Percentiles rank a stretch among this genome's conserved stretches.
Evolutionary conservation across 2,797 vertebrate species (phyloP).

Genomic region (Orientallactaga sibirica): DNA sequence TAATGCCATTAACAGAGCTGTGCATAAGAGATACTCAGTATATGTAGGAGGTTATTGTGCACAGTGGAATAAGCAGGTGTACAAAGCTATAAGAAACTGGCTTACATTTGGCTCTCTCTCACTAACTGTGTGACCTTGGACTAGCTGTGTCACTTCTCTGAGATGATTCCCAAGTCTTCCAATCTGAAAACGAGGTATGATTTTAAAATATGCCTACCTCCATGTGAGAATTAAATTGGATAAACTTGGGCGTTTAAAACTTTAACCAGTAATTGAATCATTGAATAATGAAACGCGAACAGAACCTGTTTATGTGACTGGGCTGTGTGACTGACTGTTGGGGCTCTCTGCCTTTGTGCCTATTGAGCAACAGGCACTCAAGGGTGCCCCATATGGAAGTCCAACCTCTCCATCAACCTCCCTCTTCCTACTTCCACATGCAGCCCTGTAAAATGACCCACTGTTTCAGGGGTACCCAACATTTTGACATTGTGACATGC

Average conservation of each 20-base stretch:
- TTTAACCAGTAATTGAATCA: slow-evolving; percentile 67
- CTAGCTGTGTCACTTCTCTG: slow-evolving; percentile 13
- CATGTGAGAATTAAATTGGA: slow-evolving; percentile 67
- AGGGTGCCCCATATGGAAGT: not conserved
- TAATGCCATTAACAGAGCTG: not conserved
- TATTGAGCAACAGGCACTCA: slow-evolving; percentile 69
- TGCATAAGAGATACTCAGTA: not conserved
- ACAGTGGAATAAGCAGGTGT: not conserved
- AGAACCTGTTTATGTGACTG: slow-evolving; percentile 59
- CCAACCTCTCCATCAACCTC: not conserved
- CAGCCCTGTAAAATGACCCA: not conserved
- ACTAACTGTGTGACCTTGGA: slow-evolving; percentile 3
- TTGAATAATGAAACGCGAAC: slow-evolving; percentile 60
- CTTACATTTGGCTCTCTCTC: slow-evolving; percentile 19
- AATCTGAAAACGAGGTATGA: slow-evolving; percentile 35
- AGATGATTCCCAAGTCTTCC: slow-evolving; percentile 52
- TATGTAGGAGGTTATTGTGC: too few relatives aligned
- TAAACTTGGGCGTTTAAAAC: slow-evolving; percentile 60
- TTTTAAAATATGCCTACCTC: slow-evolving; percentile 41
- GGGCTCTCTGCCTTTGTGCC: slow-evolving; percentile 42
- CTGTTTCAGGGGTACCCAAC: too few relatives aligned
- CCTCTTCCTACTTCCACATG: not conserved
- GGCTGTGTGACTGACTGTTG: slow-evolving; percentile 17
- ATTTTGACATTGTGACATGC: too few relatives aligned
- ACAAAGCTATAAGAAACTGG: not conserved